Conservation (phyloP, 2,888 invertebrate genomes). For the Nezara viridula region DNA sequence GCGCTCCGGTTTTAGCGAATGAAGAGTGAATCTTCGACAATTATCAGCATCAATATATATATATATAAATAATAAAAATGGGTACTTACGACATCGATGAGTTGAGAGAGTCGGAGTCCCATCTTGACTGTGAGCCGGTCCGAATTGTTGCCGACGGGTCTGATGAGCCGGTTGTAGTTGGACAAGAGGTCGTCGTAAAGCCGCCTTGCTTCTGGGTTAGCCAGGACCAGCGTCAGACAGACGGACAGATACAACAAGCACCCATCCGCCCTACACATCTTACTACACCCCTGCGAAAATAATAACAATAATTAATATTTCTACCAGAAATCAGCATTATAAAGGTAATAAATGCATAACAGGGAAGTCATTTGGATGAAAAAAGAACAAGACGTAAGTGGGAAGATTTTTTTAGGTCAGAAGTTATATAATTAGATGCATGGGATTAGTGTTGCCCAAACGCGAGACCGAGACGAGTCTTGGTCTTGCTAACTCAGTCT, state of each 20-base stretch:
- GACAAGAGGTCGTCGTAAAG: constrained; percentile 96
- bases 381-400: too few species aligned
- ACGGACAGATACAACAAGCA: constrained; percentile 63
- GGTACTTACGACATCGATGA: constrained; percentile 67
- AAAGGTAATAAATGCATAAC: not conserved
- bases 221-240: constrained; percentile 63
- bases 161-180: constrained; percentile 91
- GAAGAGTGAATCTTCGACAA: too few species aligned
- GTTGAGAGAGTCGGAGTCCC: constrained; percentile 66
- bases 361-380: not conserved
- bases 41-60: not conserved
- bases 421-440: too few species aligned
- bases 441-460: too few species aligned
- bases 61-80: not conserved
- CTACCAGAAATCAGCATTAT: not conserved
- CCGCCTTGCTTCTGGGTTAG: constrained; percentile 75
- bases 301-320: not conserved
- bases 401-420: too few species aligned
- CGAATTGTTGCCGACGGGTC: constrained; percentile 67
- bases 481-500: too few species aligned
- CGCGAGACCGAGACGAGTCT: too few species aligned
- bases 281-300: constrained; percentile 65
- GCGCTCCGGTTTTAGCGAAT: too few species aligned
- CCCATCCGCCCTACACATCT: constrained; percentile 64
- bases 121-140: constrained; percentile 67